These are phyloP conservation scores for Pseudobourletiella spinata DNA, from an alignment of 1,140 invertebrate genomes.

Conservation along the genomic window DNA sequence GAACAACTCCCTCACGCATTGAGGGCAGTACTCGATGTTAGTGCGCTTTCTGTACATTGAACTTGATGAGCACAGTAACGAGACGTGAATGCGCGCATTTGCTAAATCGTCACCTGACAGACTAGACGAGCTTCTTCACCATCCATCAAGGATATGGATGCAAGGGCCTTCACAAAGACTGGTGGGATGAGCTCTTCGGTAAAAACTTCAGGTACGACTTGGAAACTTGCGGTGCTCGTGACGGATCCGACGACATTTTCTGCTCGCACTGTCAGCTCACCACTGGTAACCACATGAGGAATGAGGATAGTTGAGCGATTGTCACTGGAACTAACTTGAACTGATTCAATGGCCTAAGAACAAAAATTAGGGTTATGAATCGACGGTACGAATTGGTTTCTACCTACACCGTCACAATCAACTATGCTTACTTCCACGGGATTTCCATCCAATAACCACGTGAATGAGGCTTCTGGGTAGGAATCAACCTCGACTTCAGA, in stretches of 20 bases:
- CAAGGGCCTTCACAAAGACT: conserved; percentile 9
- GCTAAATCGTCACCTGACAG: conserved; percentile 49
- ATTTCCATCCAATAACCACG: conserved; percentile 65
- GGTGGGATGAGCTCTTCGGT: conserved; percentile 38
- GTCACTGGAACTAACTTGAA: neutral
- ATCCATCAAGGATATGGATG: conserved; percentile 64
- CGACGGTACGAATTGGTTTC: no score
- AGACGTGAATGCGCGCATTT: neutral
- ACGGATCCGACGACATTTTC: conserved; percentile 79
- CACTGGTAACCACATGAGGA: conserved; percentile 60
- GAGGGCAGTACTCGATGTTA: no score
- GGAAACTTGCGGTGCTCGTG: conserved; percentile 67
- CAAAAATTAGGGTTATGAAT: no score
- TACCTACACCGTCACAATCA: no score
- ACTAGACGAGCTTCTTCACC: conserved; percentile 74
- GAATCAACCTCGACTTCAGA: conserved; percentile 68
- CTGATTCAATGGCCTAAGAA: conserved; percentile 56
- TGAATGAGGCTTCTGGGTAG: conserved; percentile 68
- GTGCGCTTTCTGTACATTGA: neutral
- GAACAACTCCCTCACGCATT: no score
- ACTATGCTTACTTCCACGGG: conserved; percentile 50
- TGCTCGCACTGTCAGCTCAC: conserved; percentile 75
- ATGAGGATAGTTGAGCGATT: conserved; percentile 75
- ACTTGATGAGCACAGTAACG: neutral
- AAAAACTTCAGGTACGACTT: conserved; percentile 48